Evolutionary conservation across 1,140 invertebrate species (phyloP), one percentile per base, ranked within the genome.

Genomic region (Drosophila trapezifrons): DNA sequence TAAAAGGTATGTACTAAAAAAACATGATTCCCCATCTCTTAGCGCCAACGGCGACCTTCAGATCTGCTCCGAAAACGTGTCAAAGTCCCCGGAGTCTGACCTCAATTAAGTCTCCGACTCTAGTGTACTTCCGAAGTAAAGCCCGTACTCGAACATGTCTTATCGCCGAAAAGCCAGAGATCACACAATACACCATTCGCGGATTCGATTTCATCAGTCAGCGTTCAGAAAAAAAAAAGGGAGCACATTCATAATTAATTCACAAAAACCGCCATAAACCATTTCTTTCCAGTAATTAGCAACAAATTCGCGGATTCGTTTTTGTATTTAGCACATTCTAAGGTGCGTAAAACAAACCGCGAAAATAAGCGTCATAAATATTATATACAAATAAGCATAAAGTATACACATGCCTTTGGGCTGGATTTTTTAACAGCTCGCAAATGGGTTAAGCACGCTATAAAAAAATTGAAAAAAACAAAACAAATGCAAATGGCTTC

Each of bases 261-360:
- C 62, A 78, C 62, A 78, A 42, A 42, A 54, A 38, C 17, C 20
- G 57, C 27, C 57, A 71, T 56, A 55, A 80, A 75, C 29, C 25
- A 63, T 52, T 77, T 69, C 76, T 64, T 45, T 25, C n/a, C 38
- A 51, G 32, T 47, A 87, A 87, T 86, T 87, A 86, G 76, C 82
- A 76, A 42, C 54, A 45, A 75, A 74, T 69, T 76, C 52, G 49
- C 69, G 18, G 52, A 76, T 47, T 67, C 32, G 17, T 67, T 67
- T 65, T 25, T 27, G 4, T 58, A 51, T 37, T 86, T 86, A 82
- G 43, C 82, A 87, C 76, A 47, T 87, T 86, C 74, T 79, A 55
- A 76, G 58, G 62, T 86, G 79, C 82, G 82, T 86, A 82, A 77
- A 86, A 69, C 75, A 64, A 86, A 81, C 69, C 69, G 64, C 60